Evolutionary conservation across 1,140 invertebrate species (phyloP), one percentile per base, ranked within the genome.

Genomic region (Sinella curviseta): DNA sequence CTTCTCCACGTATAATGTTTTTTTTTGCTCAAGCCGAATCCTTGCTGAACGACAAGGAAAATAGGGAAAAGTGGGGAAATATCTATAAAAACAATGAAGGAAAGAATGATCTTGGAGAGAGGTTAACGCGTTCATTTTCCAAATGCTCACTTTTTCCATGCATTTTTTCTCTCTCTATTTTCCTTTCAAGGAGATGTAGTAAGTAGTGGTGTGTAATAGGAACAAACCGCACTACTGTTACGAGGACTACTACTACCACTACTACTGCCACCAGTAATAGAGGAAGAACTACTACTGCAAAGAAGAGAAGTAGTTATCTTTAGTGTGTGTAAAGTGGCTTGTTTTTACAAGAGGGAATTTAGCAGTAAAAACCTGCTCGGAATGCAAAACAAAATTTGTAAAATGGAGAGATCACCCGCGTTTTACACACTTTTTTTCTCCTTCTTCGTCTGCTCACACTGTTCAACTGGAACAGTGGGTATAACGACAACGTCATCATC

Each of bases 101-200:
- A 70, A 31, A 70, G 26, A 30, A 70, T 70, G 65, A 70, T 70
- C 65, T n/a, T 70, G 65, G 12, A 60, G 57, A 33, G 65, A 70
- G 65, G 65, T 70, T 70, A 70, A 70, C 65, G 65, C 31, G 65
- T 70, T 70, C 65, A 70, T 70, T 70, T 70, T 70, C 65, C 65
- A 70, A 70, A 70, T 70, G 65, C 24, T 70, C 65, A 17, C 31
- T 70, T n/a, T 33, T 30, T 31, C 65, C 24, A 16, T 26, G 8
- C 14, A 60, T 8, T 17, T 12, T 33, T 14, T 31, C 3, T 70
- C 28, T 70, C 31, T 70, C 30, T 70, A n/a, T 26, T 17, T 65
- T 65, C 57, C 57, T 65, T 26, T n/a, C 24, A 65, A n/a, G n/a
- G n/a, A n/a, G n/a, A n/a, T n/a, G n/a, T n/a, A n/a, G n/a, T n/a